Evolutionary conservation across 2,888 invertebrate species (phyloP), one percentile per base, ranked within the genome.

Genomic region (Ferrisia virgata): DNA sequence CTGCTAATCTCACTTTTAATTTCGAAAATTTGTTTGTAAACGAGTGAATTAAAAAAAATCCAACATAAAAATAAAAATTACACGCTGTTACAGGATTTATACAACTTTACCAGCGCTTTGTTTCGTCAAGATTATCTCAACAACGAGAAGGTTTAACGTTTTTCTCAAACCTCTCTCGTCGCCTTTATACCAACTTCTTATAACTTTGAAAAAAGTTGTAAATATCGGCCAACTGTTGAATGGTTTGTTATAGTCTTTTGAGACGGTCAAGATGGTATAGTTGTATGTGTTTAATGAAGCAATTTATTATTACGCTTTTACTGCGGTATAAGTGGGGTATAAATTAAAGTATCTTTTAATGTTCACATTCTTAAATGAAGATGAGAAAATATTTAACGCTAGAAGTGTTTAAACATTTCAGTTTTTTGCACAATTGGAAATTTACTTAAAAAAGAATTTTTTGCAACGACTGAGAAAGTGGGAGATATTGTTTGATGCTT

Each of bases 201-300:
- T 33, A 33, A 76, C 36, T 76, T 76, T 76, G 36, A 28, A 76
- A 72, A 76, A 76, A 76, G 33, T 76, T 76, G 72, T 76, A 36
- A 76, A 76, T 76, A 76, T 76, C 72, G 72, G 72, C 72, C 72
- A 76, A 76, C 72, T 76, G 72, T 76, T 76, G 72, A 76, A 36
- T 76, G 28, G 64, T 64, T 64, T 64, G 64, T 64, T 64, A 64
- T 28, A 64, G 64, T 64, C 64, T 28, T 64, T 64, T 64, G 28
- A 28, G 28, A 64, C 15, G 64, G 64, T 28, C 15, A 28, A 64
- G 64, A 64, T 64, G 64, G 64, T 64, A 4, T 28, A 64, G 64
- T 64, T 64, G 64, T 64, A 64, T 64, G 64, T 64, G 64, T 64
- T 64, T 64, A 64, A 64, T 64, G 64, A 64, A 28, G 64, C 64